Conservation (phyloP, 2,888 invertebrate species). For the Pelosia muscerda region DNA sequence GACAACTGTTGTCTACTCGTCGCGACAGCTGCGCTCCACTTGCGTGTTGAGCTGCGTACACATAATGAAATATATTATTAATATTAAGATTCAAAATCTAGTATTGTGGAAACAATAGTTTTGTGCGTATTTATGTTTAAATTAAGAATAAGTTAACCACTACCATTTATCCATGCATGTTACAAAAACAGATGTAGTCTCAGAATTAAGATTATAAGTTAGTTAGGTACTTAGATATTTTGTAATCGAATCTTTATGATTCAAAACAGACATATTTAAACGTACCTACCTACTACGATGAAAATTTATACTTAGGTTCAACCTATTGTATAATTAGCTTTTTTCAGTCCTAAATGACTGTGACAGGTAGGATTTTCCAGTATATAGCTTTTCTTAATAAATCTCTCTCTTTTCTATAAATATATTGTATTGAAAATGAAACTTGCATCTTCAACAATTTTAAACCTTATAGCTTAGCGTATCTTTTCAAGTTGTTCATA, state of each 20-base stretch:
- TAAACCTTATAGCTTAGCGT: conserved; percentile 58
- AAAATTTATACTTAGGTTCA: neutral
- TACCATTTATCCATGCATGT: neutral
- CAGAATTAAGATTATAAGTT: neutral
- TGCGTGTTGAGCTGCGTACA: conserved; percentile 55
- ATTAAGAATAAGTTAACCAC: too few species aligned
- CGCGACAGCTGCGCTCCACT: conserved; percentile 83
- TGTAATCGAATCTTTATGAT: neutral
- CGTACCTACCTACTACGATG: too few species aligned
- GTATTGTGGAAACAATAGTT: neutral
- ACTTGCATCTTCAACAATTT: conserved; percentile 43
- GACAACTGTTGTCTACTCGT: conserved; percentile 85
- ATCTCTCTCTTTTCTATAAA: neutral
- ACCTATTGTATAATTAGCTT: neutral
- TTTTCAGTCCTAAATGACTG: neutral
- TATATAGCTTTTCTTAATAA: neutral
- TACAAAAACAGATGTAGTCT: neutral
- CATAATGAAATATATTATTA: conserved; percentile 25
- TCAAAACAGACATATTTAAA: neutral
- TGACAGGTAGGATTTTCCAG: neutral
- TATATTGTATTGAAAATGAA: conserved; percentile 26
- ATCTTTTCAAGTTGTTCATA: conserved; percentile 46
- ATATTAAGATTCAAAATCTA: neutral
- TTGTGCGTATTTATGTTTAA: neutral
- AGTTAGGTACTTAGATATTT: neutral